phyloP scores from a whole-genome alignment of 2,797 vertebrate genomes.

The Prunella strophiata region DNA sequence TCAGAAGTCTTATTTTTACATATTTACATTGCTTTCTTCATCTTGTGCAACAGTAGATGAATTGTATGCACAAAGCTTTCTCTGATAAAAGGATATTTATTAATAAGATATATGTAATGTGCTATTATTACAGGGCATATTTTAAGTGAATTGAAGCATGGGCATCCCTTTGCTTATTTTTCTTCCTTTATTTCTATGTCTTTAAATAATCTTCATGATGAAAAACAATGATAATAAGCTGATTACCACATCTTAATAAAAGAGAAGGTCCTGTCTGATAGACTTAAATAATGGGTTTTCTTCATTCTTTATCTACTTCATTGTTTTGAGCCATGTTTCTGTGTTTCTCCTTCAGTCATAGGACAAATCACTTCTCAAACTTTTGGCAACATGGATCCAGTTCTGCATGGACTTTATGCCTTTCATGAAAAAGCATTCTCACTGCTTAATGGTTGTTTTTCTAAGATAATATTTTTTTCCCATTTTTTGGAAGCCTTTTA shows the following conservation, averaged over 20 bases:
- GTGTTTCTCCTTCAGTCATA: neutral
- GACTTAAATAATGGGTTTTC: neutral
- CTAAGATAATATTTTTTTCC: neutral
- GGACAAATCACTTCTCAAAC: neutral
- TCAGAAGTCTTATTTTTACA: neutral
- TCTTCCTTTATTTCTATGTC: neutral
- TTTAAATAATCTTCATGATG: neutral
- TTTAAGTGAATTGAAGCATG: neutral
- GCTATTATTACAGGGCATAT: neutral
- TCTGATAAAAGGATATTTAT: neutral
- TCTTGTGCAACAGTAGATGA: neutral
- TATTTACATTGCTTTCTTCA: conserved; percentile 2
- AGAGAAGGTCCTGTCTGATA: neutral
- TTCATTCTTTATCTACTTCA: neutral
- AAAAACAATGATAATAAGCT: neutral
- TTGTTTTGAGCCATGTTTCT: neutral
- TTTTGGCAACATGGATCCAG: neutral
- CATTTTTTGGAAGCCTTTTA: neutral
- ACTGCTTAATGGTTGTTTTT: neutral
- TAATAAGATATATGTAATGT: neutral
- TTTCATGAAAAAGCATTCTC: neutral
- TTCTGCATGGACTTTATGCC: neutral
- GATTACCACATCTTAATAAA: neutral
- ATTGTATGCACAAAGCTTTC: neutral
- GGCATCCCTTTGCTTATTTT: neutral